phyloP scores from a whole-genome alignment of 2,113 vertebrate species.

The Rhadina sibilatrix region DNA sequence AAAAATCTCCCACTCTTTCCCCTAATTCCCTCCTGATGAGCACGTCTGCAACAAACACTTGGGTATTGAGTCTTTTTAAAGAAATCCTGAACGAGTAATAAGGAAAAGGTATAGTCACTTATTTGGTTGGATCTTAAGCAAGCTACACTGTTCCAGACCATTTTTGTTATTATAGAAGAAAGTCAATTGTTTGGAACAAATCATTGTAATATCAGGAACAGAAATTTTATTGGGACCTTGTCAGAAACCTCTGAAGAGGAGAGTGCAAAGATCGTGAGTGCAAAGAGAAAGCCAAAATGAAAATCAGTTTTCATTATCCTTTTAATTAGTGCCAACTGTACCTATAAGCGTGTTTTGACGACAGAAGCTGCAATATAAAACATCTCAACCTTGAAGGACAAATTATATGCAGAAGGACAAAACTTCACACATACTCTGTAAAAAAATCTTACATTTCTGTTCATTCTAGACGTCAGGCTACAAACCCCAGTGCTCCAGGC shows the following conservation, averaged over 20 bases:
- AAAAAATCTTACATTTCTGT: background rate
- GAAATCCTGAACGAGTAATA: background rate
- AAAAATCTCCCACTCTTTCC: background rate
- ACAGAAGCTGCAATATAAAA: background rate
- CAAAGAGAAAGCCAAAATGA: background rate
- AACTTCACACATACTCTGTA: background rate
- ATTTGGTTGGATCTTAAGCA: background rate
- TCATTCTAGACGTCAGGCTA: background rate
- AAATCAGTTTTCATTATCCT: background rate
- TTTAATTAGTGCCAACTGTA: background rate
- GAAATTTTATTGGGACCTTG: background rate
- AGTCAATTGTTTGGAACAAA: background rate
- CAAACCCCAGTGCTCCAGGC: background rate
- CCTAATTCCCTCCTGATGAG: background rate
- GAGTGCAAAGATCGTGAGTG: background rate
- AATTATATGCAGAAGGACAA: background rate
- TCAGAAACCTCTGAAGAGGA: background rate
- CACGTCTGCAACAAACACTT: background rate
- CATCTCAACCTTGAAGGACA: background rate
- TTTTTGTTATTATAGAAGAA: background rate
- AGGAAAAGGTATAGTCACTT: background rate
- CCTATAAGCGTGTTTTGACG: background rate
- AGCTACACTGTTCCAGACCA: background rate
- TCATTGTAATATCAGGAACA: background rate
- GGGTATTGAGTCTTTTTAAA: background rate